Evolutionary conservation across 2,888 invertebrate species (phyloP).

Genomic region (Autographa pulchrina): DNA sequence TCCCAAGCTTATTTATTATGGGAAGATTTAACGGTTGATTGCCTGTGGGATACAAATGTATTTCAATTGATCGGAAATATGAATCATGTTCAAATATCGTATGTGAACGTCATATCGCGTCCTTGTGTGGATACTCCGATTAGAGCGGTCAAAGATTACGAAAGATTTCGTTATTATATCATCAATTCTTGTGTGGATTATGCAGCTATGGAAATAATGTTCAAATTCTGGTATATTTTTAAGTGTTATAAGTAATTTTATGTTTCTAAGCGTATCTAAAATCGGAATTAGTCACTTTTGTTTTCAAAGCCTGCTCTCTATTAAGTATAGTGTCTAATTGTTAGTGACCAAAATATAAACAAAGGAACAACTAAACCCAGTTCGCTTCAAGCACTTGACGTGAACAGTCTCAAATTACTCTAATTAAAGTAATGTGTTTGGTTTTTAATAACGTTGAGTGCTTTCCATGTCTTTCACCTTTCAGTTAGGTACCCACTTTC

Average conservation of each 20-base stretch:
- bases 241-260: not conserved
- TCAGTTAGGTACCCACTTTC: not conserved
- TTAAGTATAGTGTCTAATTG: not conserved
- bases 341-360: not conserved
- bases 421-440: not conserved
- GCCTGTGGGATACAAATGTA: not conserved
- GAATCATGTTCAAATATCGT: constrained; percentile 4
- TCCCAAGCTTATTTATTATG: constrained; percentile 6
- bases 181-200: not conserved
- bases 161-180: constrained; percentile 4
- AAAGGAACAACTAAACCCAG: not conserved
- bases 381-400: not conserved
- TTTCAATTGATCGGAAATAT: constrained; percentile 6
- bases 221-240: not conserved
- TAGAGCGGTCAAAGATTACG: constrained; percentile 4
- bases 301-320: too few relatives aligned
- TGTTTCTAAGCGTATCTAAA: too few relatives aligned
- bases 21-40: not conserved
- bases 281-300: too few relatives aligned
- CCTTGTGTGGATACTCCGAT: not conserved
- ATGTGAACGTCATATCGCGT: not conserved
- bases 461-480: not conserved
- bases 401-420: not conserved
- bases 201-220: not conserved
- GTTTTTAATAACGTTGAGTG: not conserved